Percentiles rank a stretch among this genome's conserved stretches.
Evolutionary conservation across 2,797 vertebrate species (phyloP).

Genomic region (Cetoscarus ocellatus): DNA sequence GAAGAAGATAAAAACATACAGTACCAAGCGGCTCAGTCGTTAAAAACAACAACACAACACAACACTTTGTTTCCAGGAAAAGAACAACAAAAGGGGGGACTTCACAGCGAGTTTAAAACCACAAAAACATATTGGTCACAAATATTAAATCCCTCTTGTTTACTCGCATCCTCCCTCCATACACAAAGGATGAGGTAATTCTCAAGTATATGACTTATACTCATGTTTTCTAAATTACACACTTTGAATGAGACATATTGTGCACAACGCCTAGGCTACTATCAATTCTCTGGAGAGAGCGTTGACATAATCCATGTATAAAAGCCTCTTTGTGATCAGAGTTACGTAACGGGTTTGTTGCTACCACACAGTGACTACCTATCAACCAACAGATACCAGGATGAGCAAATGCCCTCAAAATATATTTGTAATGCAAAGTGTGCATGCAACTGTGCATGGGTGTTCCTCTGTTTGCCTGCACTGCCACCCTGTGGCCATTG

Average conservation of each 20-base stretch:
- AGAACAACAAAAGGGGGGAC: conserved; percentile 21
- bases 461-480: conserved; percentile 35
- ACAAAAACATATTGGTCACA: neutral
- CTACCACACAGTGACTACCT: conserved; percentile 63
- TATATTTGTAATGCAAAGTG: conserved; percentile 57
- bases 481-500: conserved; percentile 60
- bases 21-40: conserved; percentile 40
- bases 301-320: conserved; percentile 51
- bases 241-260: conserved; percentile 1
- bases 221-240: conserved; percentile 14
- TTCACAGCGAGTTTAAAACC: conserved; percentile 36
- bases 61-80: conserved; percentile 20
- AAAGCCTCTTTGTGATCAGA: conserved; percentile 43
- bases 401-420: conserved; percentile 61
- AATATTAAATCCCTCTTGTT: conserved; percentile 16
- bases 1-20: conserved; percentile 64
- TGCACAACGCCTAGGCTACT: neutral
- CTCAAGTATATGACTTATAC: conserved; percentile 18
- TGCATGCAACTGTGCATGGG: conserved; percentile 1
- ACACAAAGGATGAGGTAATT: conserved; percentile 23
- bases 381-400: conserved; percentile 57
- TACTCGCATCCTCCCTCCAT: conserved; percentile 30
- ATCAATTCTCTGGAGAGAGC: conserved; percentile 19
- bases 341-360: conserved; percentile 70
- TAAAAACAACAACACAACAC: conserved; percentile 45